Conservation (phyloP, 2,113 vertebrate genomes). For the Ammodytes marinus region DNA sequence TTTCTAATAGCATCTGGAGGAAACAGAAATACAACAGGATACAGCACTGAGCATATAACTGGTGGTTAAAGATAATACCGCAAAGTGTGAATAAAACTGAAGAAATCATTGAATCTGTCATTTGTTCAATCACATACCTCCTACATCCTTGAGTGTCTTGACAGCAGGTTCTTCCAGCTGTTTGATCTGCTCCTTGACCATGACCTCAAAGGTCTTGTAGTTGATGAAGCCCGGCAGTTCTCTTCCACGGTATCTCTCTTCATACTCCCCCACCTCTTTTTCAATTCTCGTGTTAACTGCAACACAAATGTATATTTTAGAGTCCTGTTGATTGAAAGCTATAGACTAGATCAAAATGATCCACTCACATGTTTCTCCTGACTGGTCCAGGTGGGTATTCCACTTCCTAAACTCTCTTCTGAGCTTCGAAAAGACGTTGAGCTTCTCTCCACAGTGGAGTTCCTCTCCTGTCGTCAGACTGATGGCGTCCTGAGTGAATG, state of each 20-base stretch:
- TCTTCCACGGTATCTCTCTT: slow-evolving; percentile 85
- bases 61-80: too few species aligned
- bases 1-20: slow-evolving; percentile 75
- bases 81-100: background rate
- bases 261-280: slow-evolving; percentile 72
- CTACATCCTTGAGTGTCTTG: slow-evolving; percentile 72
- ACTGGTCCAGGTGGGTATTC: slow-evolving; percentile 34
- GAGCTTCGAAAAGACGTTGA: slow-evolving; percentile 84
- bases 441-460: slow-evolving; percentile 16
- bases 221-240: slow-evolving; percentile 90
- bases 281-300: slow-evolving; percentile 75
- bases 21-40: slow-evolving; percentile 29
- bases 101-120: background rate
- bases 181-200: slow-evolving; percentile 85
- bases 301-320: slow-evolving; percentile 38
- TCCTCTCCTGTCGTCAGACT: slow-evolving; percentile 85
- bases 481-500: slow-evolving; percentile 83
- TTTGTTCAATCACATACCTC: slow-evolving; percentile 46
- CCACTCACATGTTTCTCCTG: slow-evolving; percentile 77
- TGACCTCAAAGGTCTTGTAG: slow-evolving; percentile 88
- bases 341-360: background rate
- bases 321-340: background rate
- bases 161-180: slow-evolving; percentile 87
- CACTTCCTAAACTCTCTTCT: slow-evolving; percentile 83
- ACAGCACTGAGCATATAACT: background rate